These are phyloP conservation scores for Brevimyrus niger DNA, from an alignment of 2,113 vertebrate genomes.

Conservation along the genomic window DNA sequence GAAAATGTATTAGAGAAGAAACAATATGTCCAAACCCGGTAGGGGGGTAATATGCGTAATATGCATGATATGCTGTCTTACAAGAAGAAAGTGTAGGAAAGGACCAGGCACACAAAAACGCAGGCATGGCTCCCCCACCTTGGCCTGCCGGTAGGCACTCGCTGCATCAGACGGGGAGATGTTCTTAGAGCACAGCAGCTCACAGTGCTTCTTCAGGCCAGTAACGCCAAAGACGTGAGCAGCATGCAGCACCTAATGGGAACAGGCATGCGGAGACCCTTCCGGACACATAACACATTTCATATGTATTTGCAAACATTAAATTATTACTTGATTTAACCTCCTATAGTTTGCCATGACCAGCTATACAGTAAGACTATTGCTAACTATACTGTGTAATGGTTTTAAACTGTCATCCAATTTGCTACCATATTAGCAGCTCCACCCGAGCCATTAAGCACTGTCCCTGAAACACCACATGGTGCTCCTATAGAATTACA, in stretches of 20 bases:
- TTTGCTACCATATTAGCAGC: not conserved
- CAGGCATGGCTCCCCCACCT: constrained; percentile 42
- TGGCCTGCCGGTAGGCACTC: constrained; percentile 66
- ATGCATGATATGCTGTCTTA: not conserved
- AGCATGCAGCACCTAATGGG: constrained; percentile 61
- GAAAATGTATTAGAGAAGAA: not conserved
- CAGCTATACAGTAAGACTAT: not conserved
- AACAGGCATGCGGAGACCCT: constrained; percentile 23
- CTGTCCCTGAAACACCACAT: not conserved
- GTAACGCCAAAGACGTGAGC: constrained; percentile 70
- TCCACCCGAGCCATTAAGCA: not conserved
- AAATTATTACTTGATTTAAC: not conserved
- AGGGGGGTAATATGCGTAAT: not conserved
- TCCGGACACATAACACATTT: not conserved
- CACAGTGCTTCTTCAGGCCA: constrained; percentile 70
- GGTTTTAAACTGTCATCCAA: not conserved
- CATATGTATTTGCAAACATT: not conserved
- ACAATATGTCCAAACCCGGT: not conserved
- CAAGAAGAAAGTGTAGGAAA: not conserved
- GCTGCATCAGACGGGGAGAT: constrained; percentile 64
- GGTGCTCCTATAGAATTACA: not conserved
- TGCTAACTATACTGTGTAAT: not conserved
- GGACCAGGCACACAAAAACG: not conserved
- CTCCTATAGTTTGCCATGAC: not conserved
- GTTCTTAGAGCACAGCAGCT: constrained; percentile 73